phyloP scores from a whole-genome alignment of 2,797 vertebrate genomes.

The Bryconaethiops microstoma region DNA sequence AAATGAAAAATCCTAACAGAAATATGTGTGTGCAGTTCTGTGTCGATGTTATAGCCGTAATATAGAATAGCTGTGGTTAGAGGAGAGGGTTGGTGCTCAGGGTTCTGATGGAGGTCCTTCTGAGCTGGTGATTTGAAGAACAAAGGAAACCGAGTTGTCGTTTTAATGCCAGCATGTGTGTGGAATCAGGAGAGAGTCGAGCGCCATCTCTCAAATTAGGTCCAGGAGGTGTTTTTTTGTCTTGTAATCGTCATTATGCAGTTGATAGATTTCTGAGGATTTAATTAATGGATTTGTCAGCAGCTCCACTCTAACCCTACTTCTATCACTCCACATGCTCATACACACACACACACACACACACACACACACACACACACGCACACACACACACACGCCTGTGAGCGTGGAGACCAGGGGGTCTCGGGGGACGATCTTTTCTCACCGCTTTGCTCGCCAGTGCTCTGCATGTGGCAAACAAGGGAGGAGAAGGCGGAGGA shows the following conservation, averaged over 20 bases:
- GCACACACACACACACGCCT: constrained; percentile 55
- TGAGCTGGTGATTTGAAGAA: no score
- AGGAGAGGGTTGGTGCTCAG: no score
- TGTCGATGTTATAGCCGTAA: no score
- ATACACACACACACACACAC: constrained; percentile 23
- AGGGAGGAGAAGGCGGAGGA: not conserved
- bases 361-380: no score
- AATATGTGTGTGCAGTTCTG: no score
- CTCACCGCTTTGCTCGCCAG: constrained; percentile 51
- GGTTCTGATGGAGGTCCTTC: no score
- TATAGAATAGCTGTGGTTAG: no score
- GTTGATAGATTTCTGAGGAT: constrained; percentile 65
- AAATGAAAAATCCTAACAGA: no score
- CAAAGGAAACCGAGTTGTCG: not conserved
- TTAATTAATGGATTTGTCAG: constrained; percentile 72
- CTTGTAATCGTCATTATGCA: constrained; percentile 54
- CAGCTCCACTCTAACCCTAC: constrained; percentile 46
- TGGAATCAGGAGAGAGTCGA: constrained; percentile 44
- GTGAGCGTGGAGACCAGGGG: constrained; percentile 58
- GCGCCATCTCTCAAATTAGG: constrained; percentile 45
- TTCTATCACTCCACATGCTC: constrained; percentile 20
- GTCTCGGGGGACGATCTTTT: constrained; percentile 51
- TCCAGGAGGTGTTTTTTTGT: constrained; percentile 29
- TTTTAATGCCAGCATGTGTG: constrained; percentile 48
- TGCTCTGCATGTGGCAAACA: constrained; percentile 12